These are phyloP conservation scores for Scyliorhinus canicula DNA, from an alignment of 2,797 vertebrate genomes.

Conservation along the genomic window DNA sequence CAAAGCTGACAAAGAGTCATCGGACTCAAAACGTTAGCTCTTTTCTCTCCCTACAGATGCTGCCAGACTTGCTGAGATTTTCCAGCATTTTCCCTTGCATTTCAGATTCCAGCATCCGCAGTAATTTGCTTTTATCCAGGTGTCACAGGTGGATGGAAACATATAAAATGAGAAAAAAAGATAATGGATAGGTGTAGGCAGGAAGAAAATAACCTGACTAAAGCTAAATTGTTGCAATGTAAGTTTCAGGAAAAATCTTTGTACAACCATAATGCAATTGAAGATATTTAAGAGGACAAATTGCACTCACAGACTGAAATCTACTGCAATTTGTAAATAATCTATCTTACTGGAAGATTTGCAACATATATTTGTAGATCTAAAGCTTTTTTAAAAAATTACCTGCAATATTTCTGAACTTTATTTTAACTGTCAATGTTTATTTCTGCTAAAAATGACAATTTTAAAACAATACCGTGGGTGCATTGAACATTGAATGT, in stretches of 20 bases:
- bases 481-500: background rate
- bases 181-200: background rate
- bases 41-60: no score
- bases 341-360: constrained; percentile 14
- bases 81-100: no score
- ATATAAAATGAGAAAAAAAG: background rate
- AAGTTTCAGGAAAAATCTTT: background rate
- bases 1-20: no score
- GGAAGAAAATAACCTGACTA: background rate
- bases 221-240: background rate
- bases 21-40: no score
- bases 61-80: no score
- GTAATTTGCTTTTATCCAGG: no score
- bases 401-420: background rate
- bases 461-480: background rate
- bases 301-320: background rate
- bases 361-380: background rate
- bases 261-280: background rate
- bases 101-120: no score
- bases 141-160: background rate
- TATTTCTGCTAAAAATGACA: background rate
- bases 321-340: background rate
- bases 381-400: background rate
- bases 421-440: background rate
- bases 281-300: background rate